Evolutionary conservation across 2,113 vertebrate species (phyloP).

Genomic region (Clarias gariepinus): DNA sequence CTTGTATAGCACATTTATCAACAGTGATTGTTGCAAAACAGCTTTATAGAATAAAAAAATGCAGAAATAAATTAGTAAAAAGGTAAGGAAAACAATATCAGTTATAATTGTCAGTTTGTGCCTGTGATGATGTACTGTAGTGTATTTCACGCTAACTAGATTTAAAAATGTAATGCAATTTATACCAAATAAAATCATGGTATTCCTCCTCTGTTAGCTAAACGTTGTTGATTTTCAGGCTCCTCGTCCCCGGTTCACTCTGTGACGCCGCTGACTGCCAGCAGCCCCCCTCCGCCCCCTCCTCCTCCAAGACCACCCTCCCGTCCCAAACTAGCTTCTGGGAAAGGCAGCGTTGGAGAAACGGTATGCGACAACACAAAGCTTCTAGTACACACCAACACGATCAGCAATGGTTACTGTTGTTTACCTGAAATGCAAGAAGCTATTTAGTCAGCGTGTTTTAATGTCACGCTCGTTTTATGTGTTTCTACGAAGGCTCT

Average conservation of each 20-base stretch:
- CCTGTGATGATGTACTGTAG: background rate
- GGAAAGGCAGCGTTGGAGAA: conserved; percentile 83
- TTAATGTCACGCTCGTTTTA: background rate
- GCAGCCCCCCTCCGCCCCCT: conserved; percentile 80
- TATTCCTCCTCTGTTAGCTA: background rate
- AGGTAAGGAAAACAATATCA: no score
- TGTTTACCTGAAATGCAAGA: background rate
- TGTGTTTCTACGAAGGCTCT: background rate
- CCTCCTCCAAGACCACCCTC: conserved; percentile 89
- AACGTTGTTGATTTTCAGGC: conserved; percentile 69
- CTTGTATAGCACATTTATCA: no score
- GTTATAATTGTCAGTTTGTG: no score
- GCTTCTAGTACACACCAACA: background rate
- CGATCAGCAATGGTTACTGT: background rate
- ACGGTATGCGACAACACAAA: conserved; percentile 72
- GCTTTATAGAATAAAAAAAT: no score
- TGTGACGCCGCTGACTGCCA: conserved; percentile 77
- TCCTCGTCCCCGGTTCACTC: conserved; percentile 88
- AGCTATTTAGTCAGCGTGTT: background rate
- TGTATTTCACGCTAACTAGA: background rate
- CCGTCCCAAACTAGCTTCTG: conserved; percentile 88
- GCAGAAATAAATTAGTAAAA: no score
- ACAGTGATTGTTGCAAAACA: no score
- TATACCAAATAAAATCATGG: conserved; percentile 4
- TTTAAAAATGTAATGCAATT: background rate